Base-by-base conservation (phyloP, 2,888 invertebrate species). In the Dascillus cervinus region DNA sequence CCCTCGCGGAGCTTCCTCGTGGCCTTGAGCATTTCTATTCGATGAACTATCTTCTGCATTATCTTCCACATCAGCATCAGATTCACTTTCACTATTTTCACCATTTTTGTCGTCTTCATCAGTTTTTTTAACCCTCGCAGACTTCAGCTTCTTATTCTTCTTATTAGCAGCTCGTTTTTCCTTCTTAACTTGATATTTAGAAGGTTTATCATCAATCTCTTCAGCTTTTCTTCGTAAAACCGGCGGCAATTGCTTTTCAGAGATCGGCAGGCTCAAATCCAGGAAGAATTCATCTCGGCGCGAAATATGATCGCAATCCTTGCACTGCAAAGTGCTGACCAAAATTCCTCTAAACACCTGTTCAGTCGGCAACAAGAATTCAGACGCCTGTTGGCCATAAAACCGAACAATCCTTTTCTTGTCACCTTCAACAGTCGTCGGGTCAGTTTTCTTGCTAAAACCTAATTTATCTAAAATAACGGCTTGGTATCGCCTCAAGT, bases 291-390 rank as follows among this genome's bases (percentile, higher is more conserved):
- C 97, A 30, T 84, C 83, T 8, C 88, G 75, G 53, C 87, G 83
- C 0, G 92, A 92, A 6, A 83, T 79, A 65, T 89, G 80, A 39
- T 78, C 73, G 58, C 97, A 97, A 40, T 88, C 87, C 51, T 88
- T 82, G 60, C 96, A 97, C 35, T 86, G 80, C 20, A 90, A 67
- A 0, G 86, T 88, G 14, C 92, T 95, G 2, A 95, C 85, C 8
- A 96, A 72, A 53, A 85, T 81, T 0, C 97, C 97, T 13, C 92
- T 83, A 70, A 97, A 98, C 29, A 97, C 82, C 60, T 84, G 83
- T 62, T 97, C 96, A 0, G 87, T 82, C 26, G 83, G 77, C 14
- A 87, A 68, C 55, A 83, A 75, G 37, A 82, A 73, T 44, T 85
- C 82, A 1, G 77, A 78, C 0, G 85, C 86, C 62, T 87, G 85